phyloP scores from a whole-genome alignment of 2,888 invertebrate genomes.

The Patella depressa region DNA sequence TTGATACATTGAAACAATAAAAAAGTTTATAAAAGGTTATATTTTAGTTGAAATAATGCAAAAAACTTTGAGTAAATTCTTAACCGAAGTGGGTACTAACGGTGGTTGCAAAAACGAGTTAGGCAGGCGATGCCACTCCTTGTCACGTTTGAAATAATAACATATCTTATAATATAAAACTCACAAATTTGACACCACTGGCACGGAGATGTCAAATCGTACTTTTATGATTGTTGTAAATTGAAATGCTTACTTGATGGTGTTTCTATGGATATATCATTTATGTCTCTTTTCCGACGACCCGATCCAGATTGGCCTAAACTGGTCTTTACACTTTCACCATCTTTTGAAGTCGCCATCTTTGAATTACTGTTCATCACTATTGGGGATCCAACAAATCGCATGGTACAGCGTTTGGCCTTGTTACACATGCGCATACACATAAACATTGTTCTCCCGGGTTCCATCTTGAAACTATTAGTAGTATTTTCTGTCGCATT shows the following conservation, averaged over 20 bases:
- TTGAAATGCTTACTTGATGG: constrained; percentile 25
- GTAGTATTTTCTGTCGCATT: neutral
- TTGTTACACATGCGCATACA: constrained; percentile 45
- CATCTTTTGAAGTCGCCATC: constrained; percentile 39
- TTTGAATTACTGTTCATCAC: constrained; percentile 30
- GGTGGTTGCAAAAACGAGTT: no score
- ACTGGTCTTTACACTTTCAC: constrained; percentile 28
- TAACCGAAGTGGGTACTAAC: no score
- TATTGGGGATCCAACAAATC: constrained; percentile 39
- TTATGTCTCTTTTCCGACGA: constrained; percentile 22
- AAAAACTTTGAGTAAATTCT: no score
- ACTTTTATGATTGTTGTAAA: no score
- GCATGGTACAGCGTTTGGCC: constrained; percentile 40
- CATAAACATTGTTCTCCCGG: constrained; percentile 46
- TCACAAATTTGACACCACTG: no score
- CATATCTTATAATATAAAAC: no score
- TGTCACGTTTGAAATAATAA: no score
- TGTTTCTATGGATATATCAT: constrained; percentile 29
- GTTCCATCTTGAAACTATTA: constrained; percentile 43
- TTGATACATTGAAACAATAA: no score
- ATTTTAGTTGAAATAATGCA: no score
- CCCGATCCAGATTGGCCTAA: neutral
- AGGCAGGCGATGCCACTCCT: no score
- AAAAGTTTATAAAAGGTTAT: no score
- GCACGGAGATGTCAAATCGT: no score